Evolutionary conservation across 2,888 invertebrate genomes (phyloP).

Genomic region (Petrolisthes manimaculis): DNA sequence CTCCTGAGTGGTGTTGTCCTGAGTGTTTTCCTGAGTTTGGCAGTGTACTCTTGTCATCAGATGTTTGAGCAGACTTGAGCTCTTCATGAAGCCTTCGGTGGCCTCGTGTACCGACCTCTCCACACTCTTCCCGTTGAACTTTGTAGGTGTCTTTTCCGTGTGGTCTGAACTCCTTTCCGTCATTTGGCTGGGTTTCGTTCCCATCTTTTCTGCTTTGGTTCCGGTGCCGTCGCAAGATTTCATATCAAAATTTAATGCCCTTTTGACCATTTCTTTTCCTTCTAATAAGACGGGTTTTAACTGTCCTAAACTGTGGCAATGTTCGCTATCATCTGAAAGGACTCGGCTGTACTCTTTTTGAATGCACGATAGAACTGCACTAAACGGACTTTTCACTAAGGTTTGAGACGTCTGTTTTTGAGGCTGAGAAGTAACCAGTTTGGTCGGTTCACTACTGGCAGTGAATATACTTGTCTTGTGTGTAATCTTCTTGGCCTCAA

Average conservation of each 20-base stretch:
- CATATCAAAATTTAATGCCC: conserved; percentile 53
- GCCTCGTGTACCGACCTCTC: conserved; percentile 33
- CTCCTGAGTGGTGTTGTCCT: conserved; percentile 39
- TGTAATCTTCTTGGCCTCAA: conserved; percentile 55
- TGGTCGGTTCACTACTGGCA: conserved; percentile 56
- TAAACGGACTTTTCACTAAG: conserved; percentile 49
- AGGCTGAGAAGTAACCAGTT: conserved; percentile 41
- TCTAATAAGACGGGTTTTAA: conserved; percentile 2
- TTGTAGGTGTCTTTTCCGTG: neutral
- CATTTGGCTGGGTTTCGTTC: neutral
- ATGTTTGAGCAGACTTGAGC: conserved; percentile 54
- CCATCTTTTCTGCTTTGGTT: neutral
- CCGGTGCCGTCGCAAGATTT: conserved; percentile 12
- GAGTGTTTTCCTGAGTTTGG: conserved; percentile 45
- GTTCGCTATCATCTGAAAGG: conserved; percentile 25
- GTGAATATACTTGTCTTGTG: conserved; percentile 56
- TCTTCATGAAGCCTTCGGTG: conserved; percentile 52
- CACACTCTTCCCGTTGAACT: conserved; percentile 17
- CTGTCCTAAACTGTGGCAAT: conserved; percentile 18
- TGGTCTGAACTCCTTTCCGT: conserved; percentile 10
- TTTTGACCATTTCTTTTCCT: conserved; percentile 42
- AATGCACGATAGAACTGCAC: conserved; percentile 51
- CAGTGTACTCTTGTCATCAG: conserved; percentile 37
- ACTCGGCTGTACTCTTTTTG: conserved; percentile 48
- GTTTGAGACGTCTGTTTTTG: conserved; percentile 58